Evolutionary conservation across 2,888 invertebrate species (phyloP), one percentile per base, ranked within the genome.

Genomic region (Troilus luridus): DNA sequence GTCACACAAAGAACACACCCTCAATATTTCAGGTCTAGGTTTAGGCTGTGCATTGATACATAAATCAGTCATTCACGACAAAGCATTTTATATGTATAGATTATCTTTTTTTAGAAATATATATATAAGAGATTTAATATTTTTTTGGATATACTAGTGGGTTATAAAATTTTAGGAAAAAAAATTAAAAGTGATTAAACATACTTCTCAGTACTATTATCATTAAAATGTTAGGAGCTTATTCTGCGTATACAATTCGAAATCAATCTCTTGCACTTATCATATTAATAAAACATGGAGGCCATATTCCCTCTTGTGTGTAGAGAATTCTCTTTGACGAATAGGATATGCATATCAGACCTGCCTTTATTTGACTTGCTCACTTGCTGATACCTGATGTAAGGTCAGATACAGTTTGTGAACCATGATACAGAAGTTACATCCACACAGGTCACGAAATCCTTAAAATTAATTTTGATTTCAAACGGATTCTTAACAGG

Each of bases 321-420:
- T 58, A n/a, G 56, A 58, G 56, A 85, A 85, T 85, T 85, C 85
- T n/a, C 56, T 85, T 85, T 85, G 85, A 85, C 56, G 21, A 21
- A 85, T 85, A 85, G 11, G 11, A 14, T 58, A 85, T 85, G 56
- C 85, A 58, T n/a, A 85, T 12, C 85, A 85, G 85, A n/a, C 14
- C 17, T 77, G 27, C 72, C n/a, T 56, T 21, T 10, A 21, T 56
- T 21, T 5, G n/a, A 11, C 85, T 41, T 10, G 21, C 81, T 67
- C 67, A 67, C 5, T 67, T 77, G 72, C 72, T 77, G 41, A 27
- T 27, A 77, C 17, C 72, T 41, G 72, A 77, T 41, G 41, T 77
- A 77, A 77, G 72, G 41, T 77, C 72, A 77, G 17, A 77, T 77
- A 41, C 72, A 17, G 27, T 41, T 41, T 41, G 10, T 17, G 9